Base-by-base conservation (phyloP, 2,797 vertebrate species). In the Balearica regulorum region DNA sequence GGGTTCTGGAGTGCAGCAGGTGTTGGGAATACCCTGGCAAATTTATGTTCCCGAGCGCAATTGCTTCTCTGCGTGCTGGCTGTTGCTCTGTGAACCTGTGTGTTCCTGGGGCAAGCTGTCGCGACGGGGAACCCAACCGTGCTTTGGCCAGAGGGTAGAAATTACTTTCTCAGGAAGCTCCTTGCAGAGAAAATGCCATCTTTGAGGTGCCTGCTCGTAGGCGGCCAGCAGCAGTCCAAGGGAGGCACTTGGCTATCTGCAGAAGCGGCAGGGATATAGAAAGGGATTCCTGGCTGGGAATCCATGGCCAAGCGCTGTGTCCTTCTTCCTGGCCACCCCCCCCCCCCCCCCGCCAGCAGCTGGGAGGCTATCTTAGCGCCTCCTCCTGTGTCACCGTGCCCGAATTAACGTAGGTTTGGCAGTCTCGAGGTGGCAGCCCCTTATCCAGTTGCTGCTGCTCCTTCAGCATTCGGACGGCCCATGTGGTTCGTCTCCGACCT, bases 381-480 rank as follows among this genome's bases (percentile, higher is more conserved):
- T 91, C 84, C 91, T 92, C 77, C 55, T 0, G 26, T 94, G 89
- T 96, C 98, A 98, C 98, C 70, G 57, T 98, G 98, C 99, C 98
- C 98, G 35, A 98, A 98, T 98, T 98, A 98, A 98, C 97, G 79
- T 85, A 94, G 87, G 97, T 98, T 51, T 98, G 98, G 98, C 96
- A 91, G 97, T 81, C 92, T 97, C 21, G 91, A 96, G 91, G 94
- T 96, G 94, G 96, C 97, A 97, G 97, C 89, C 94, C 82, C 94
- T 46, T 94, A 75, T 95, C 93, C 88, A 89, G 96, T 97, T 96
- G 87, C 95, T 94, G 82, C 87, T 21, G 20, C 48, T 60, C 41
- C 15, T 13, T 89, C 78, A 43, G 80, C 37, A 0, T 41, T 83
- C 58, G 21, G 92, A 15, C 57, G 1, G n/a, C 58, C 76, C 33